A percentile compares a stretch with the other conserved stretches of the same genome.
These are phyloP conservation scores for Rattus rattus DNA, from an alignment of 2,113 vertebrate species.

Conservation along the genomic window DNA sequence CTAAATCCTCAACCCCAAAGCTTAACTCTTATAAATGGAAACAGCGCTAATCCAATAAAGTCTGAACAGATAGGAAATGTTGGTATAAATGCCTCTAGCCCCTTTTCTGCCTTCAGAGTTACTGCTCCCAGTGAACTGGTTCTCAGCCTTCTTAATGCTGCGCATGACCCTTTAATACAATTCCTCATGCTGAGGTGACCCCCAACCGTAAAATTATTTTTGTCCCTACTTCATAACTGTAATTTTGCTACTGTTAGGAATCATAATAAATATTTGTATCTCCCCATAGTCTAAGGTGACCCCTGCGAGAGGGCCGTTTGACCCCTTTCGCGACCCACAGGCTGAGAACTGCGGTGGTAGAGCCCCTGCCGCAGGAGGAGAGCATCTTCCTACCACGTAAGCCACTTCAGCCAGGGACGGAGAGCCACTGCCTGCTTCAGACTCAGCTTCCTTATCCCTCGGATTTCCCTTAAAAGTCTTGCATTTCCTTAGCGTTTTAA, in stretches of 20 bases:
- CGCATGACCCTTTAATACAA: too few species aligned
- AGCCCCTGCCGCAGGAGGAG: background rate
- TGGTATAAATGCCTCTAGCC: background rate
- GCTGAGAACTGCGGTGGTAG: too few species aligned
- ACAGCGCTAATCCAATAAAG: background rate
- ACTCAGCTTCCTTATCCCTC: background rate
- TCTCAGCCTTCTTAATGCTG: too few species aligned
- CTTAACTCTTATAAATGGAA: constrained; percentile 3
- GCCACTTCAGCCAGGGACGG: background rate
- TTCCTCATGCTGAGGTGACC: too few species aligned
- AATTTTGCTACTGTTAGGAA: too few species aligned
- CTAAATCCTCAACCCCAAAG: background rate
- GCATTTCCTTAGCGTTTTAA: background rate
- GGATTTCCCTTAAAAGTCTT: background rate
- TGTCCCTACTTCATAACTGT: too few species aligned
- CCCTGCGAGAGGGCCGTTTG: too few species aligned
- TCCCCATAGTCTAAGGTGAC: too few species aligned
- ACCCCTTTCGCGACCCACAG: too few species aligned
- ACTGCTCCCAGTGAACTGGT: background rate
- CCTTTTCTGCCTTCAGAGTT: background rate
- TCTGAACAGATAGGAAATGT: background rate
- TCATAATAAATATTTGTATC: too few species aligned
- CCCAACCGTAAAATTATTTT: too few species aligned
- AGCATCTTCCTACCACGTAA: background rate
- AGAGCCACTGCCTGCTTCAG: background rate